These are phyloP conservation scores for Craterocephalus amniculus DNA, from an alignment of 2,797 vertebrate genomes.

Conservation along the genomic window DNA sequence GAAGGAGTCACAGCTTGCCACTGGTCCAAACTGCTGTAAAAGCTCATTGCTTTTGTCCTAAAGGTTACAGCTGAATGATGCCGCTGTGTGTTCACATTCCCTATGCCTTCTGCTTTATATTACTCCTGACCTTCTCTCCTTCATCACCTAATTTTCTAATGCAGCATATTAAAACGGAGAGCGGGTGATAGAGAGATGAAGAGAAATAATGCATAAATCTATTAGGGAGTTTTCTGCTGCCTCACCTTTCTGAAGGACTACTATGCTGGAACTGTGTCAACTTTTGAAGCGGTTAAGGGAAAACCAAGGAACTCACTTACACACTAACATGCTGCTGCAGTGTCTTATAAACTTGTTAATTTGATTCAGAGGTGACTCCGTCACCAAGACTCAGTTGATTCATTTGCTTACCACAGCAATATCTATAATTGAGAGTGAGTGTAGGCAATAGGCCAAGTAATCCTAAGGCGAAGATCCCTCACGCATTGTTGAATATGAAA, in stretches of 20 bases:
- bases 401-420: constrained; percentile 64
- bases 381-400: constrained; percentile 48
- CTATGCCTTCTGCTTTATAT: constrained; percentile 27
- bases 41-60: constrained; percentile 22
- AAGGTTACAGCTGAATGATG: constrained; percentile 52
- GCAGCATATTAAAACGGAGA: constrained; percentile 25
- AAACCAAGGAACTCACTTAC: constrained; percentile 12
- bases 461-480: constrained; percentile 20
- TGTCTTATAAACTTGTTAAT: constrained; percentile 62
- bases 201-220: constrained; percentile 57
- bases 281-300: constrained; percentile 35
- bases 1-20: constrained; percentile 50
- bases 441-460: constrained; percentile 19
- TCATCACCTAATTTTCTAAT: constrained; percentile 15
- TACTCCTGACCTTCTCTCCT: constrained; percentile 57
- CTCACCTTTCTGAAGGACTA: constrained; percentile 67
- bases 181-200: constrained; percentile 38
- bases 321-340: constrained; percentile 56
- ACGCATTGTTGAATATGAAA: constrained; percentile 30
- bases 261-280: constrained; percentile 66
- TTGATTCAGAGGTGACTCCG: constrained; percentile 64
- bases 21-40: constrained; percentile 51
- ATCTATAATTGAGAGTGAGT: constrained; percentile 62
- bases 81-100: constrained; percentile 32
- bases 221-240: constrained; percentile 58